Base-by-base conservation (phyloP, 2,888 invertebrate genomes). In the Andrena haemorrhoa region DNA sequence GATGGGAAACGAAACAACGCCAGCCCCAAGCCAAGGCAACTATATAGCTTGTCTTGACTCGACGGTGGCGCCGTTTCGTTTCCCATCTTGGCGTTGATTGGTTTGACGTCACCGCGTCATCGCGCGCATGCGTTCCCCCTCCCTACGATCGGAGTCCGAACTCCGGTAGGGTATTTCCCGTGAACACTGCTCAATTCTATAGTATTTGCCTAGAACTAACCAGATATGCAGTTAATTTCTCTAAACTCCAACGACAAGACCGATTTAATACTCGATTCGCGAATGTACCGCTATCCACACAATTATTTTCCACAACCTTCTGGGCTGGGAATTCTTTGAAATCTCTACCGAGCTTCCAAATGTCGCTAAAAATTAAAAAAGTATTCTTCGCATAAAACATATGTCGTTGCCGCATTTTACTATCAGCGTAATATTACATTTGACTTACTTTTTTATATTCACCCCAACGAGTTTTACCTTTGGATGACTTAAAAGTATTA, bases 331-430 rank as follows among this genome's bases (percentile, higher is more conserved):
- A 94, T 82, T 95, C 95, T 2, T 94, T 93, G 89, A 95, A 96
- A 92, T 96, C 96, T 81, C 96, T 94, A 23, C 95, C 94, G 68
- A 96, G 90, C 90, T 96, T 96, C 87, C 95, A 94, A 71, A 96
- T 94, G 90, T 96, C 96, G 87, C 96, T 96, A 82, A 12, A 94
- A 92, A 84, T 63, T 75, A 61, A 86, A 41, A 53, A 60, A 70
- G 60, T 61, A 68, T 10, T 16, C 41, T 41, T 41, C 16, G 1
- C 12, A 29, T 16, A 56, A 53, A 68, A 20, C 33, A 23, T 53
- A 33, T 35, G 8, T 20, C 5, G 23, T 31, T 0, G 35, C 8
- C 0, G 35, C 8, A 35, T 20, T 20, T 29, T 35, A 31, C 23
- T n/a, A 65, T 33, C 8, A 31, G 2, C 7, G 8, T 41, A 63